Evolutionary conservation across 2,888 invertebrate genomes (phyloP).

Genomic region (Timandra comae): DNA sequence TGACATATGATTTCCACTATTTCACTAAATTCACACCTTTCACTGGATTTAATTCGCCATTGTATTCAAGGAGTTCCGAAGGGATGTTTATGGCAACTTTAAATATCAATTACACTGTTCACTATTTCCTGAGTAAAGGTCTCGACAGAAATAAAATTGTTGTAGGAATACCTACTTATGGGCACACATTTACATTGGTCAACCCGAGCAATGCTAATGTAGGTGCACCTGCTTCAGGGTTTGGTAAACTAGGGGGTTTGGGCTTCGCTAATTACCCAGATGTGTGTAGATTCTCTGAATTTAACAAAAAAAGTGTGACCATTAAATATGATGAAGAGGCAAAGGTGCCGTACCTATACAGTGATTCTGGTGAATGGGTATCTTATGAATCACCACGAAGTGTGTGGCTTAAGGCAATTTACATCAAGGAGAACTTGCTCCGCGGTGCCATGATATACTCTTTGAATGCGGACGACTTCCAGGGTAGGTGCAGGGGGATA

Average conservation of each 20-base stretch:
- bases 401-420: slow-evolving; percentile 82
- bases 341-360: slow-evolving; percentile 85
- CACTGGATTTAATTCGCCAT: slow-evolving; percentile 90
- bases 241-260: slow-evolving; percentile 80
- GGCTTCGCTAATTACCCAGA: slow-evolving; percentile 85
- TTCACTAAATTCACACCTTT: slow-evolving; percentile 85
- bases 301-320: slow-evolving; percentile 28
- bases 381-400: slow-evolving; percentile 87
- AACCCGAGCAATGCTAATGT: slow-evolving; percentile 81
- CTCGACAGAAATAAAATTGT: slow-evolving; percentile 86
- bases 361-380: slow-evolving; percentile 83
- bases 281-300: slow-evolving; percentile 80
- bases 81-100: slow-evolving; percentile 80
- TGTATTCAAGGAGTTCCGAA: slow-evolving; percentile 79
- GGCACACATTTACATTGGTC: slow-evolving; percentile 84
- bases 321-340: slow-evolving; percentile 80
- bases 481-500: slow-evolving; percentile 75
- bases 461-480: slow-evolving; percentile 87
- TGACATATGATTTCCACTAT: slow-evolving; percentile 94
- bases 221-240: slow-evolving; percentile 82
- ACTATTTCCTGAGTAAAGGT: slow-evolving; percentile 86
- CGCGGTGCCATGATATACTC: slow-evolving; percentile 92
- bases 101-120: slow-evolving; percentile 88
- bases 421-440: slow-evolving; percentile 78
- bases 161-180: slow-evolving; percentile 92